These are phyloP conservation scores for Rhinophrynus dorsalis DNA, from an alignment of 2,797 vertebrate genomes.

Conservation along the genomic window DNA sequence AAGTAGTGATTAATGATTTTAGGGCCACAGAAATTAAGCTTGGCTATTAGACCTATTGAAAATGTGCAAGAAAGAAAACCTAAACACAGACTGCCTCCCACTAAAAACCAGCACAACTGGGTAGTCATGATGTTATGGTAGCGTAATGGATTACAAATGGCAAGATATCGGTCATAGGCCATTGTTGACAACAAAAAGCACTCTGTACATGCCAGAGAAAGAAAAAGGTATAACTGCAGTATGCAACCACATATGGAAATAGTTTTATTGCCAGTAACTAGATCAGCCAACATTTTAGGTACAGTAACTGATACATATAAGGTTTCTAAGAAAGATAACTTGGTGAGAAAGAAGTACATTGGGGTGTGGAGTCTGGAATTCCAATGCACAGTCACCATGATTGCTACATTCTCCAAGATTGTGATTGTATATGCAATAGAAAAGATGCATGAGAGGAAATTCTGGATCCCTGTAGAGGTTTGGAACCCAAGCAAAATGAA, in stretches of 20 bases:
- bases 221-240: constrained; percentile 20
- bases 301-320: constrained; percentile 26
- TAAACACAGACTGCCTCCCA: not conserved
- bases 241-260: constrained; percentile 4
- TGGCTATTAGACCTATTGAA: constrained; percentile 21
- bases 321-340: constrained; percentile 14
- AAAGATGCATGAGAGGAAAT: constrained; percentile 10
- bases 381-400: not conserved
- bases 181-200: constrained; percentile 29
- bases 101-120: constrained; percentile 3
- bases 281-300: constrained; percentile 22
- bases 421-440: constrained; percentile 15
- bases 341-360: too few species aligned
- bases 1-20: constrained; percentile 30
- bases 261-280: not conserved
- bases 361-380: constrained; percentile 8
- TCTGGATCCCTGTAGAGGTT: not conserved
- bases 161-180: too few species aligned
- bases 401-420: constrained; percentile 19
- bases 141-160: too few species aligned
- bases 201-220: constrained; percentile 16
- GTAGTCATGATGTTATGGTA: constrained; percentile 25
- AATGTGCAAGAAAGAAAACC: constrained; percentile 26
- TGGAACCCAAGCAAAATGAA: constrained; percentile 40
- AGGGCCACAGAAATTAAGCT: constrained; percentile 20